phyloP scores from a whole-genome alignment of 2,888 invertebrate genomes.

The Xanthorhoe spadicearia region DNA sequence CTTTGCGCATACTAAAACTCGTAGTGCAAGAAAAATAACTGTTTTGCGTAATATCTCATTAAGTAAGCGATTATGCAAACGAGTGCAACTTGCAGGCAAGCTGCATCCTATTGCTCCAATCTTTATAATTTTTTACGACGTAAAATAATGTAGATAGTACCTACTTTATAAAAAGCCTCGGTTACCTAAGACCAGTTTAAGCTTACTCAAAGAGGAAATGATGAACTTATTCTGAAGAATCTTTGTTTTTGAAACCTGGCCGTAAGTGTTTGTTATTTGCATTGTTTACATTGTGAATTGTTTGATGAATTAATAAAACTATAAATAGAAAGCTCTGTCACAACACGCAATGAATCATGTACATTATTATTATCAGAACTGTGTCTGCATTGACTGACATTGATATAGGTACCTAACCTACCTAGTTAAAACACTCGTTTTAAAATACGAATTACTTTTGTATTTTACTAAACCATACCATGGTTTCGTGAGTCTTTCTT shows the following conservation, averaged over 20 bases:
- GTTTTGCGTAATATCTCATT: conserved; percentile 56
- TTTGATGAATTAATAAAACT: not conserved
- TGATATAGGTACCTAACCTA: too few relatives aligned
- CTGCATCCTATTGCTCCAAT: conserved; percentile 4
- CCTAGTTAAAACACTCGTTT: too few relatives aligned
- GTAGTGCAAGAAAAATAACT: conserved; percentile 39
- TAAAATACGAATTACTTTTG: too few relatives aligned
- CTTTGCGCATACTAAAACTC: not conserved
- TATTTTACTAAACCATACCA: too few relatives aligned
- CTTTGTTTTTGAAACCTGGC: too few relatives aligned
- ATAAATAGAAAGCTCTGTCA: not conserved
- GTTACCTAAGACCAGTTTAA: not conserved
- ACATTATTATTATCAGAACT: too few relatives aligned
- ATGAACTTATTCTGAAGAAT: too few relatives aligned
- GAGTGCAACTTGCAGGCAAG: conserved; percentile 30
- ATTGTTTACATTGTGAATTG: not conserved
- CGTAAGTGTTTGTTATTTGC: not conserved
- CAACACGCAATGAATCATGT: too few relatives aligned
- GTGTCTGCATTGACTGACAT: too few relatives aligned
- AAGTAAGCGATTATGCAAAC: conserved; percentile 61
- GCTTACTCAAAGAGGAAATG: not conserved
- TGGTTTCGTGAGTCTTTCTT: too few relatives aligned
- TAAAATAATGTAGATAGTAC: not conserved
- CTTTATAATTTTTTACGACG: not conserved
- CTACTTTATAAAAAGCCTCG: not conserved